These are phyloP conservation scores for Eupleurogrammus muticus DNA, from an alignment of 2,797 vertebrate species.

Conservation along the genomic window DNA sequence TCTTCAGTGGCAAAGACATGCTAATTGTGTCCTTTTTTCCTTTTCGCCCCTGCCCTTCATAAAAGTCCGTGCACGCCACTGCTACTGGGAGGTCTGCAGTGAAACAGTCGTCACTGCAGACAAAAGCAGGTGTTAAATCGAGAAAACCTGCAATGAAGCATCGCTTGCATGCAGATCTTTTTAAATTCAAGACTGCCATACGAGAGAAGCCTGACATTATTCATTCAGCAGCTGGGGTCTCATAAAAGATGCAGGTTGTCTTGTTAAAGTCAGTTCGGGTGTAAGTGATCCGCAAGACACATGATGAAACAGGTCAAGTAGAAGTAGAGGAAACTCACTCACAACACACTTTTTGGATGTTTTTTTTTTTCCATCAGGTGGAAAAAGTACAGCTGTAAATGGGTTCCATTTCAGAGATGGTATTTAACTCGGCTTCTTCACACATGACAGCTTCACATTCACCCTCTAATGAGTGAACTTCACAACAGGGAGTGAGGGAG, in stretches of 20 bases:
- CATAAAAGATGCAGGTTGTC: slow-evolving; percentile 67
- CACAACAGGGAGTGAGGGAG: too few species aligned
- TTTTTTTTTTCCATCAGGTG: slow-evolving; percentile 3
- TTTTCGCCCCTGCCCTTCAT: too few species aligned
- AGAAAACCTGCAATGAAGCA: slow-evolving; percentile 27
- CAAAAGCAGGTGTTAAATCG: slow-evolving; percentile 33
- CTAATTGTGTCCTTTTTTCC: too few species aligned
- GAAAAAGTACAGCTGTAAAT: neutral
- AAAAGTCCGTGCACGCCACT: too few species aligned
- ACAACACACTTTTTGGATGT: neutral
- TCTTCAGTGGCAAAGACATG: too few species aligned
- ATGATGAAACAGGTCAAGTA: slow-evolving; percentile 22
- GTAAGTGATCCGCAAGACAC: slow-evolving; percentile 41
- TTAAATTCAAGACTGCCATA: slow-evolving; percentile 25
- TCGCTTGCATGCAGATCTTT: slow-evolving; percentile 44
- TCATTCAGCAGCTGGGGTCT: slow-evolving; percentile 57
- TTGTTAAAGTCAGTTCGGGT: slow-evolving; percentile 47
- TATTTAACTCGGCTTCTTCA: neutral
- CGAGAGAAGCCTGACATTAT: slow-evolving; percentile 44
- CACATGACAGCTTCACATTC: neutral
- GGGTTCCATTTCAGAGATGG: neutral
- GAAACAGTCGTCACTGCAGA: slow-evolving; percentile 19
- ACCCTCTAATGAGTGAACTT: neutral
- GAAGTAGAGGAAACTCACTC: slow-evolving; percentile 30
- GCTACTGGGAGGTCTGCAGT: slow-evolving; percentile 16